Base-by-base conservation (phyloP, 2,113 vertebrate genomes). In the Empidonax traillii region DNA sequence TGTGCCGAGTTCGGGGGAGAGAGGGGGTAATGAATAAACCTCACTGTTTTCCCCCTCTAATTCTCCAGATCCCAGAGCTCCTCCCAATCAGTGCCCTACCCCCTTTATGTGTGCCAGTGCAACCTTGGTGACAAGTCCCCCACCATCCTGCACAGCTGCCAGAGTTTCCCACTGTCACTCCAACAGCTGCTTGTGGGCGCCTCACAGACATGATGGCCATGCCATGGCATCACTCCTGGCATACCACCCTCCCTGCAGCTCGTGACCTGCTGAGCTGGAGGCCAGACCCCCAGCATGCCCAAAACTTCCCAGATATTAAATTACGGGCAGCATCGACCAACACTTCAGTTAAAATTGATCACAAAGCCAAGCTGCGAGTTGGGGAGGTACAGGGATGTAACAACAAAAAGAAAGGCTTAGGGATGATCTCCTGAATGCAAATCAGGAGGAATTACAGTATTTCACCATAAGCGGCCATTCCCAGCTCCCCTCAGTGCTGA, bases 41-140 rank as follows among this genome's bases (percentile, higher is more conserved):
- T 86, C 87, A 71, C 93, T 96, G 95, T 95, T 93, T 93, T 46
- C 55, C 52, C n/a, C 85, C 30, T 25, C 8, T 68, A 88, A 76
- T 47, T 79, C 35, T 4, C 74, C 80, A 61, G 43, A 69, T 35
- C 68, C 46, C 4, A 0, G 37, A 30, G 75, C 51, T 85, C 62
- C 76, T 90, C 76, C 31, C n/a, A 41, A 28, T 27, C 35, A 9
- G 23, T 23, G 66, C 71, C 30, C 23, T n/a, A 6, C 47, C 30
- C 10, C 43, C 62, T 4, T 14, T 1, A 10, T 6, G 89, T 82
- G 20, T 51, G 39, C 23, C 6, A 6, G 11, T 68, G 46, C 35
- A 41, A 10, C 12, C n/a, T 22, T 58, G 47, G 13, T 24, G 61
- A 21, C 1, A 6, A 72, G 53, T 28, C 21, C 27, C 41, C 8